Evolutionary conservation across 2,888 invertebrate species (phyloP), one percentile per base, ranked within the genome.

Genomic region (Allophyes oxyacanthae): DNA sequence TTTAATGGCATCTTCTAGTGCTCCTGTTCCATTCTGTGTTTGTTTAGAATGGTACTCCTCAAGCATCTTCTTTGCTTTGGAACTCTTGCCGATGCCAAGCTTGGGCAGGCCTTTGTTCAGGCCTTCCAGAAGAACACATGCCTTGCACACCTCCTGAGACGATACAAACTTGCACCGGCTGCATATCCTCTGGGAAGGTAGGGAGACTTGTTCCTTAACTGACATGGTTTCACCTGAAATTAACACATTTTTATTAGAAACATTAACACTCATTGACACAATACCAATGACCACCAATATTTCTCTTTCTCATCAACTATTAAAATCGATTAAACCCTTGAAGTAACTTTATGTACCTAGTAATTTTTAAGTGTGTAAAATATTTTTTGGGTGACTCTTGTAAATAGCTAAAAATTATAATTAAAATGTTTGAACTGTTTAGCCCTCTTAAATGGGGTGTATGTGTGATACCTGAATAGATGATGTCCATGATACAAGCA

Each of bases 71-170:
- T 96, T 96, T 0, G 96, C 96, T 85, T 96, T 97, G n/a, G 97
- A 97, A 52, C 97, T 96, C 87, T 98, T 98, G 2, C 98, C 98
- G 30, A 98, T 97, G n/a, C 98, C 98, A 42, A 98, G 94, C 86
- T 96, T 97, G 0, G 99, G 99, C 42, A 98, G 89, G 1, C 99
- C 99, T 90, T 97, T 96, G 88, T 99, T 99, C 1, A 99, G 94
- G 0, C 99, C 99, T 92, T 99, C 99, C 4, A 99, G 92, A 55
- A 99, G 94, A 0, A 98, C 96, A 87, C 99, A 99, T 0, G 99
- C 99, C 88, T 99, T 99, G 87, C 99, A 99, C 3, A 99, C 95
- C 76, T 96, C 96, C 85, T 99, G 99, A 64, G 99, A 99, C 0
- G 98, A 97, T 0, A 97, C 96, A 88, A 97, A 99, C 26, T 98